A percentile compares a stretch with the other conserved stretches of the same genome.
Conservation (phyloP, 1,140 invertebrate genomes). For the Trichonephila clavipes region DNA sequence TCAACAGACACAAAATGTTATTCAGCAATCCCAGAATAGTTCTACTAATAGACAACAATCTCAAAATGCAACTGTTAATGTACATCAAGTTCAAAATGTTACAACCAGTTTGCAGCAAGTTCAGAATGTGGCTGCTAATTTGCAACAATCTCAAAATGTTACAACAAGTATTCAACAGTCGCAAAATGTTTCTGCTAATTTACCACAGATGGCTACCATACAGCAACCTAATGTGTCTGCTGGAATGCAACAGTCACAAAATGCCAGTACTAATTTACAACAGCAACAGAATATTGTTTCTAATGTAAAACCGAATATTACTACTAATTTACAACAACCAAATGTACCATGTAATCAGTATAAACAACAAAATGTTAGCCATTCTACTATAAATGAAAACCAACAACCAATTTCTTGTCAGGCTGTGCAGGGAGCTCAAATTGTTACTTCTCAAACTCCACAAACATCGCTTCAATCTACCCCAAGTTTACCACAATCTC, state of each 20-base stretch:
- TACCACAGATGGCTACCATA: not conserved
- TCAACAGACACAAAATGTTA: constrained; percentile 30
- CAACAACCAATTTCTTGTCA: constrained; percentile 20
- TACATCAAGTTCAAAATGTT: constrained; percentile 21
- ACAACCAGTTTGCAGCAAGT: constrained; percentile 4
- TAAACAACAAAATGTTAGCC: not conserved
- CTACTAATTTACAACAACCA: not conserved
- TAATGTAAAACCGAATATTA: not conserved
- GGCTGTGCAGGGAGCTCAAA: not conserved
- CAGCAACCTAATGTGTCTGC: not conserved
- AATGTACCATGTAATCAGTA: constrained; percentile 10
- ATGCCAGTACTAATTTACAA: not conserved
- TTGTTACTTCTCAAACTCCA: not conserved
- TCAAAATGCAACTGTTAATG: not conserved
- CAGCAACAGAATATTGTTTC: constrained; percentile 32
- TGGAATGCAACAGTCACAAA: not conserved
- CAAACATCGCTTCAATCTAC: not conserved
- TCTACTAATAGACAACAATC: constrained; percentile 8
- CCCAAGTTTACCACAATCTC: not conserved
- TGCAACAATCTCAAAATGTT: constrained; percentile 39
- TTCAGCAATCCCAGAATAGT: not conserved
- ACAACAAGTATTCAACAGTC: constrained; percentile 30
- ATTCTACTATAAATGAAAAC: constrained; percentile 9
- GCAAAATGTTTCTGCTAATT: constrained; percentile 22
- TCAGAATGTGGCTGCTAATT: constrained; percentile 3